Evolutionary conservation across 2,888 invertebrate genomes (phyloP).

Genomic region (Steromphala cineraria): DNA sequence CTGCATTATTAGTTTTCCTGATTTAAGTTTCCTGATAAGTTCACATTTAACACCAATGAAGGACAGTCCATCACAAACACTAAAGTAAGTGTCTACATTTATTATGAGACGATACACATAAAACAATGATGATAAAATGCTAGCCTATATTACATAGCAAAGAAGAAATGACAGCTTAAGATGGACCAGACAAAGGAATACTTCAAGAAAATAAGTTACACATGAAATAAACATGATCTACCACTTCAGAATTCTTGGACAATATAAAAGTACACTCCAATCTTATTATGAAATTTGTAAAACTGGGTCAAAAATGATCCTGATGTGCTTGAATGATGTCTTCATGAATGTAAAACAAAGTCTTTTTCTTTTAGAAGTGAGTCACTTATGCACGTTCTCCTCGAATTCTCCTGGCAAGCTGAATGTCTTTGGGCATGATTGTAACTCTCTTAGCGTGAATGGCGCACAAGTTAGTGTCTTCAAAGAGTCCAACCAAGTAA

Average conservation of each 20-base stretch:
- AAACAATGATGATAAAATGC: constrained; percentile 22
- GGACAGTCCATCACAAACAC: constrained; percentile 23
- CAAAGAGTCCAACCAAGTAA: constrained; percentile 85
- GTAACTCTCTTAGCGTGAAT: constrained; percentile 98
- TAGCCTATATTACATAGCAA: constrained; percentile 21
- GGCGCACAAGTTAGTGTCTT: constrained; percentile 98
- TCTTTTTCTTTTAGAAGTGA: neutral
- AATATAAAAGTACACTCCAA: constrained; percentile 30
- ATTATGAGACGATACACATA: constrained; percentile 22
- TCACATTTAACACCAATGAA: constrained; percentile 17
- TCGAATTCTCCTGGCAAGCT: constrained; percentile 95
- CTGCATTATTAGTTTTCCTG: constrained; percentile 1
- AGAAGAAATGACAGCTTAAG: constrained; percentile 20
- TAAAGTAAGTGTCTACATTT: constrained; percentile 14
- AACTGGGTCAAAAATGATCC: constrained; percentile 28
- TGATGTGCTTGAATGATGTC: constrained; percentile 27
- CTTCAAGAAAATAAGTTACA: constrained; percentile 10
- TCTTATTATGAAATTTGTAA: constrained; percentile 30
- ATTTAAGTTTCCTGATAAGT: constrained; percentile 7
- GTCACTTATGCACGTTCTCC: constrained; percentile 84
- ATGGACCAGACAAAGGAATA: constrained; percentile 16
- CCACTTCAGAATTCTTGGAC: constrained; percentile 2
- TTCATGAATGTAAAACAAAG: constrained; percentile 20
- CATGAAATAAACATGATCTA: constrained; percentile 6
- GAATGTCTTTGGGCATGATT: constrained; percentile 98